Conservation (phyloP, 2,113 vertebrate species). For the Pitta sordida region DNA sequence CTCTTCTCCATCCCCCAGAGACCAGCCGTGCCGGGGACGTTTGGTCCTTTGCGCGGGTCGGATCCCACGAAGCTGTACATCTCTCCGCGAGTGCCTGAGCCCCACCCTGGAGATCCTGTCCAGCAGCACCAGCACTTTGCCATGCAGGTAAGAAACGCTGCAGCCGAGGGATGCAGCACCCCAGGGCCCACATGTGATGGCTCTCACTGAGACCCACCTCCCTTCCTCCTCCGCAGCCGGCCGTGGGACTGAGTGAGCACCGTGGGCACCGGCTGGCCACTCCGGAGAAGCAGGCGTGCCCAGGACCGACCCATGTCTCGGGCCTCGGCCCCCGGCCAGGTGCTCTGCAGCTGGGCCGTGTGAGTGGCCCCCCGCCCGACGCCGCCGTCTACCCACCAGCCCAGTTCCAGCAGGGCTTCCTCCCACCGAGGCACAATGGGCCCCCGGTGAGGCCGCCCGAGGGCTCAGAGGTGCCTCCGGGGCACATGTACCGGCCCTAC, state of each 20-base stretch:
- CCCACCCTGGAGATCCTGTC: slow-evolving; percentile 72
- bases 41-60: slow-evolving; percentile 75
- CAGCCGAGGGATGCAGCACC: not conserved
- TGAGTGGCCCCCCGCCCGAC: slow-evolving; percentile 76
- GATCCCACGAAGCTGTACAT: slow-evolving; percentile 77
- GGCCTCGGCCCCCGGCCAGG: slow-evolving; percentile 78
- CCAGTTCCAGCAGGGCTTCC: slow-evolving; percentile 75
- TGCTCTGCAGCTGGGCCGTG: slow-evolving; percentile 75
- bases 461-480: slow-evolving; percentile 61
- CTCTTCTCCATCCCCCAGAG: not conserved
- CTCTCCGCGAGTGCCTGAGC: slow-evolving; percentile 74
- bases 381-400: slow-evolving; percentile 76
- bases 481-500: slow-evolving; percentile 78
- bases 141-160: slow-evolving; percentile 78
- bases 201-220: not conserved
- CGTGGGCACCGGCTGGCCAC: slow-evolving; percentile 74
- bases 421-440: slow-evolving; percentile 74
- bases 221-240: slow-evolving; percentile 62
- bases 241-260: slow-evolving; percentile 75
- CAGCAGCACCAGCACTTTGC: slow-evolving; percentile 80
- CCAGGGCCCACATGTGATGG: rapidly evolving
- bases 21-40: slow-evolving; percentile 72
- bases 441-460: slow-evolving; percentile 37
- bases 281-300: slow-evolving; percentile 74
- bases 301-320: slow-evolving; percentile 77